A percentile compares a stretch with the other conserved stretches of the same genome.
phyloP scores from a whole-genome alignment of 2,888 invertebrate species.

The Chymomyza procnemis region DNA sequence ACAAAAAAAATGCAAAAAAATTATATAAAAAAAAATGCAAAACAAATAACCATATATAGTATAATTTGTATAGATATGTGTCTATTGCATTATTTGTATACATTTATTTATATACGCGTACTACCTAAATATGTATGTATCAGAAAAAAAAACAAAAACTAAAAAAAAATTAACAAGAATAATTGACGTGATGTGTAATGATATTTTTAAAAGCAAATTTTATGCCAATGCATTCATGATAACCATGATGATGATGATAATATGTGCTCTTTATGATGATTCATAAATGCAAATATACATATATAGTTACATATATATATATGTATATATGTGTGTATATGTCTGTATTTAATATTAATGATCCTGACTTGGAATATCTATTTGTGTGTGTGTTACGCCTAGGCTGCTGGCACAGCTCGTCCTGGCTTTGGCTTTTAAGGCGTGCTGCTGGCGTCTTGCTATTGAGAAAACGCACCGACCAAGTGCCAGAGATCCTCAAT shows the following conservation, averaged over 20 bases:
- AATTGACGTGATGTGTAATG: slow-evolving; percentile 77
- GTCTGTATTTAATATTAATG: background rate
- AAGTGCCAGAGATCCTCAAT: background rate
- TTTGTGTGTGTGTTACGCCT: background rate
- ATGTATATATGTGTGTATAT: background rate
- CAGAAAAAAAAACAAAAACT: slow-evolving; percentile 40
- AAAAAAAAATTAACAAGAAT: slow-evolving; percentile 30
- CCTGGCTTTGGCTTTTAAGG: no score
- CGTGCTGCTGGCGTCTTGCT: background rate
- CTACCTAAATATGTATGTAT: slow-evolving; percentile 51
- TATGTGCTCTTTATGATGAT: background rate
- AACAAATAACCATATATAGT: slow-evolving; percentile 67
- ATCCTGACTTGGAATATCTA: background rate
- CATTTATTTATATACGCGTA: slow-evolving; percentile 69
- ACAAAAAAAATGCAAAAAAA: slow-evolving; percentile 30
- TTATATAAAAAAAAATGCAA: slow-evolving; percentile 30
- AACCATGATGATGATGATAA: background rate
- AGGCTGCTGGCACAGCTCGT: no score
- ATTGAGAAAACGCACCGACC: background rate
- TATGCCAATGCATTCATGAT: slow-evolving; percentile 44
- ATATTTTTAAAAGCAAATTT: slow-evolving; percentile 77
- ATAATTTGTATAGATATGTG: slow-evolving; percentile 77
- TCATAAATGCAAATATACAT: background rate
- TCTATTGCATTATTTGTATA: slow-evolving; percentile 76
- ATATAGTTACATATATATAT: background rate